Conservation (phyloP, 2,797 vertebrate species). For the Schizothorax lantsangensis region DNA sequence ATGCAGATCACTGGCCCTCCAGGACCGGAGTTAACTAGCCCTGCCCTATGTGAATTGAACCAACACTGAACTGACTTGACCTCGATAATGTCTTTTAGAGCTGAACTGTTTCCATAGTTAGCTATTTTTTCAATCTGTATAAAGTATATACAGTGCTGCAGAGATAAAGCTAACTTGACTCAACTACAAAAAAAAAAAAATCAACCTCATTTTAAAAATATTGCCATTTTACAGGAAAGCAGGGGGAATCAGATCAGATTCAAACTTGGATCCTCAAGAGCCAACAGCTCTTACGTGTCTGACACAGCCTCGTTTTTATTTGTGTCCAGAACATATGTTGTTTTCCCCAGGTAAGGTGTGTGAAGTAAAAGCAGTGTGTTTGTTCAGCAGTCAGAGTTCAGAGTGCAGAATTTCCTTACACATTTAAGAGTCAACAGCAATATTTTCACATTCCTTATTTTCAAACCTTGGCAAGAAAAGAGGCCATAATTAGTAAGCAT, state of each 20-base stretch:
- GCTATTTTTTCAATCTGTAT: too few relatives aligned
- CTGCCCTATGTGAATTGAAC: too few relatives aligned
- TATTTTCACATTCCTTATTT: slow-evolving; percentile 58
- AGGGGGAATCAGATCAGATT: background rate
- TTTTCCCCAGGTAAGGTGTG: background rate
- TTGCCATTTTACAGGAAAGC: background rate
- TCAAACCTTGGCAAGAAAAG: slow-evolving; percentile 58
- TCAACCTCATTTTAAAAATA: background rate
- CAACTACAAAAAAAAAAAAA: too few relatives aligned
- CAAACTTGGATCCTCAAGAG: background rate
- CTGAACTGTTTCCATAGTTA: too few relatives aligned
- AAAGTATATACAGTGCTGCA: too few relatives aligned
- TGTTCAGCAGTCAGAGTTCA: slow-evolving; percentile 31
- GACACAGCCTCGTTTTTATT: background rate
- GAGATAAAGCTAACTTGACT: too few relatives aligned
- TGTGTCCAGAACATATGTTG: background rate
- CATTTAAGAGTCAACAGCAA: slow-evolving; percentile 29
- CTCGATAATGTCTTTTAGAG: too few relatives aligned
- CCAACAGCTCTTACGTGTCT: background rate
- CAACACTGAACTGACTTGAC: too few relatives aligned
- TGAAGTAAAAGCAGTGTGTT: background rate
- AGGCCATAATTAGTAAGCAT: slow-evolving; percentile 76
- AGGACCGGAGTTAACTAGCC: too few relatives aligned
- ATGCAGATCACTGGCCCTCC: too few relatives aligned
- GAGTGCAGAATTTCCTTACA: background rate